These are phyloP conservation scores for Chelonus insularis DNA, from an alignment of 1,140 invertebrate genomes.

Conservation along the genomic window DNA sequence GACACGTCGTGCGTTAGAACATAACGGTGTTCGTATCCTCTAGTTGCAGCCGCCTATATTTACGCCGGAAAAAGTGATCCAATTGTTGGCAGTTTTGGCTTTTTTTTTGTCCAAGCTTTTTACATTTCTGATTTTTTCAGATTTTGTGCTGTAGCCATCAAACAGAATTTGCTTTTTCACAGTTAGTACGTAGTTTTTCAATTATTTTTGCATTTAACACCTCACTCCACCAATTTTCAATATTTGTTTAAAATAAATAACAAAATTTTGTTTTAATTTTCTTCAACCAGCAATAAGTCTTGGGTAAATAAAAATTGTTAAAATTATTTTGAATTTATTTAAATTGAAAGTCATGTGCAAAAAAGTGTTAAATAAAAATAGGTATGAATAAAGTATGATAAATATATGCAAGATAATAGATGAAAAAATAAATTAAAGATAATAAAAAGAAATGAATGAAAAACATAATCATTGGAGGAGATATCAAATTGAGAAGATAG, in stretches of 20 bases:
- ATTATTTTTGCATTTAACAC: no score
- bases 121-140: slow-evolving; percentile 13
- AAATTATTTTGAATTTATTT: no score
- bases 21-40: slow-evolving; percentile 39
- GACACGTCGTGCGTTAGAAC: slow-evolving; percentile 36
- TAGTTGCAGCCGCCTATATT: neutral
- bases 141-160: slow-evolving; percentile 23
- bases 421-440: neutral
- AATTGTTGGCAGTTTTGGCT: neutral
- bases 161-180: no score
- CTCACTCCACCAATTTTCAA: no score
- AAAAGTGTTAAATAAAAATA: no score
- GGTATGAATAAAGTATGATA: no score
- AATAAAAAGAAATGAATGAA: neutral
- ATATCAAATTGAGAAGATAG: slow-evolving; percentile 27
- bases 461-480: slow-evolving; percentile 3
- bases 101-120: neutral
- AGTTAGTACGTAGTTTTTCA: no score
- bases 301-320: no score
- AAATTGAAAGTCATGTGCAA: no score
- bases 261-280: no score
- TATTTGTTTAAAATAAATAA: no score
- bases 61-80: neutral
- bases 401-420: neutral
- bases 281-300: no score